These are phyloP conservation scores for Phallusia fumigata DNA, from an alignment of 23 tunicate species.

Conservation along the genomic window DNA sequence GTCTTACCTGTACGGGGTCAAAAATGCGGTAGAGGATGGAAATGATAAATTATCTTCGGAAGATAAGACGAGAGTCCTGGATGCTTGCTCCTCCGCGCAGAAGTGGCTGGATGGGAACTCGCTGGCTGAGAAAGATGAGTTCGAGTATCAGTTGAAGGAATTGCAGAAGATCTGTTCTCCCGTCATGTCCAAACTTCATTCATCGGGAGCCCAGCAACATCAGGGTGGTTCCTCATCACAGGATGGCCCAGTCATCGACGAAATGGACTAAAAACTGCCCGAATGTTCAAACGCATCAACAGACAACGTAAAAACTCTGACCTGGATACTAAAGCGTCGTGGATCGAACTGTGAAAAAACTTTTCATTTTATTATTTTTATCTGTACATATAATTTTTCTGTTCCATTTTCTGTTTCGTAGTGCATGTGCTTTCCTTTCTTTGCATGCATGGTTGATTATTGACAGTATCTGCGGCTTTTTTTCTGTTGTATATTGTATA, in stretches of 20 bases:
- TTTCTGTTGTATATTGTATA: too few species aligned
- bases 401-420: too few species aligned
- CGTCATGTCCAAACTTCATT: conserved; percentile 43
- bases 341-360: too few species aligned
- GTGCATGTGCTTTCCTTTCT: too few species aligned
- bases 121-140: conserved; percentile 53
- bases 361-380: too few species aligned
- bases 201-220: not conserved
- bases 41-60: conserved; percentile 30
- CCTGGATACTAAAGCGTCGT: too few species aligned
- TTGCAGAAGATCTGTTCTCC: conserved; percentile 42
- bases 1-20: conserved; percentile 38
- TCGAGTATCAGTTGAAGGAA: conserved; percentile 44
- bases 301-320: too few species aligned
- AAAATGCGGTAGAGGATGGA: conserved; percentile 41
- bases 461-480: too few species aligned
- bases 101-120: conserved; percentile 58
- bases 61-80: conserved; percentile 30
- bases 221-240: not conserved
- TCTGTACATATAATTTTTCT: too few species aligned
- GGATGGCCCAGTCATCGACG: conserved; percentile 11
- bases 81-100: conserved; percentile 25
- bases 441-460: too few species aligned
- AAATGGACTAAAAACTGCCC: conserved; percentile 24
- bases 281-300: too few species aligned